Evolutionary conservation across 2,888 invertebrate genomes (phyloP), one percentile per base, ranked within the genome.

Genomic region (Alloscopus bannaensis): DNA sequence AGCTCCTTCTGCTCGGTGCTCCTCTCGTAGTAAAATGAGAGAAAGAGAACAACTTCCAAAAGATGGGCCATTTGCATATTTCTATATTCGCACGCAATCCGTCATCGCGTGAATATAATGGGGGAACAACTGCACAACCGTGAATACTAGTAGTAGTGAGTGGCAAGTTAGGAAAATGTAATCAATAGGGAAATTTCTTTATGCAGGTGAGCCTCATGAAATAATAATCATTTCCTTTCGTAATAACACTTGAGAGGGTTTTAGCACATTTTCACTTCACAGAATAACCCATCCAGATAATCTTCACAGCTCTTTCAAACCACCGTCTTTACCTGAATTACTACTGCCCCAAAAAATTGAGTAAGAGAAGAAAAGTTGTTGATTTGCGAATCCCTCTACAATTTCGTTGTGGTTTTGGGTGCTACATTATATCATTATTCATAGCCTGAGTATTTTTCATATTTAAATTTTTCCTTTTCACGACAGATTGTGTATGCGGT

Each of bases 371-470:
- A 36, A 52, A 59, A 59, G 31, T 8, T 75, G 75, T 45, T 55
- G 59, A 75, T 66, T 75, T 66, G 75, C 75, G 66, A 75, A 75
- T 75, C 22, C 36, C 20, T n/a, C 59, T 66, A 59, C 65, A 75
- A 47, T 55, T 40, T 62, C 22, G 60, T 62, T 29, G n/a, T 71
- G 62, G 29, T 8, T n/a, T 8, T 4, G 3, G 2, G 22, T 52
- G 52, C 52, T 24, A 52, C 6, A 52, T n/a, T n/a, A n/a, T n/a
- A n/a, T n/a, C 52, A 52, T 52, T 52, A 52, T 22, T 52, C 52
- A 52, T 22, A 22, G 6, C 36, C 36, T 6, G 13, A 3, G 8
- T 3, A 50, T 20, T 2, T 28, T 59, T 31, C 18, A 31, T 29
- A 29, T 59, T 59, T 29, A 29, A 59, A 29, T 57, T 57, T 47